Evolutionary conservation across 2,888 invertebrate genomes (phyloP).

Genomic region (Limnephilus lunatus): DNA sequence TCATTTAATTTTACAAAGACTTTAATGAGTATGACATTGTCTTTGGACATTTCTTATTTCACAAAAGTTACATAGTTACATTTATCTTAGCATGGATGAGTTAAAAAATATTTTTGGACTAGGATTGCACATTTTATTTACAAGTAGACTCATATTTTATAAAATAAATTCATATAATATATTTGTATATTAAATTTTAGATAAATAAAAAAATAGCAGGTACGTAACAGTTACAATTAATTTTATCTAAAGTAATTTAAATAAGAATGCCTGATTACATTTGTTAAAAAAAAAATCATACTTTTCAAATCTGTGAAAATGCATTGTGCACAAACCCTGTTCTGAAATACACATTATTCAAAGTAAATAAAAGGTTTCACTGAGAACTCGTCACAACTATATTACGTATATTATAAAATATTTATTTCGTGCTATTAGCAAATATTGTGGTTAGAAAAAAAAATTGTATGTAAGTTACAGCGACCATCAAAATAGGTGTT

Average conservation of each 20-base stretch:
- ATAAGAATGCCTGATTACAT: constrained; percentile 6
- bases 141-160: constrained; percentile 24
- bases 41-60: neutral
- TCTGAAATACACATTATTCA: neutral
- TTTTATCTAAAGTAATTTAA: constrained; percentile 30
- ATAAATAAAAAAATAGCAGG: constrained; percentile 41
- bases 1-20: neutral
- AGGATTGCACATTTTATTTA: constrained; percentile 51
- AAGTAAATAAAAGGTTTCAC: too few relatives aligned
- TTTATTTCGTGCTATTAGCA: neutral
- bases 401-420: neutral
- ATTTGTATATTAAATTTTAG: constrained; percentile 35
- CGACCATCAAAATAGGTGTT: neutral
- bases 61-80: neutral
- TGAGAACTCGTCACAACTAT: neutral
- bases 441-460: neutral
- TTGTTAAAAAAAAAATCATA: neutral
- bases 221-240: constrained; percentile 41
- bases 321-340: constrained; percentile 39
- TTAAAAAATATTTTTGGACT: constrained; percentile 48
- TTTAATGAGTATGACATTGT: neutral
- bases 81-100: neutral
- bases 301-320: constrained; percentile 12
- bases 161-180: constrained; percentile 38
- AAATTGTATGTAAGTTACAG: neutral